Percentiles rank a stretch among this genome's conserved stretches.
phyloP scores from a whole-genome alignment of 2,888 invertebrate species.

The Ormyrus pomaceus region DNA sequence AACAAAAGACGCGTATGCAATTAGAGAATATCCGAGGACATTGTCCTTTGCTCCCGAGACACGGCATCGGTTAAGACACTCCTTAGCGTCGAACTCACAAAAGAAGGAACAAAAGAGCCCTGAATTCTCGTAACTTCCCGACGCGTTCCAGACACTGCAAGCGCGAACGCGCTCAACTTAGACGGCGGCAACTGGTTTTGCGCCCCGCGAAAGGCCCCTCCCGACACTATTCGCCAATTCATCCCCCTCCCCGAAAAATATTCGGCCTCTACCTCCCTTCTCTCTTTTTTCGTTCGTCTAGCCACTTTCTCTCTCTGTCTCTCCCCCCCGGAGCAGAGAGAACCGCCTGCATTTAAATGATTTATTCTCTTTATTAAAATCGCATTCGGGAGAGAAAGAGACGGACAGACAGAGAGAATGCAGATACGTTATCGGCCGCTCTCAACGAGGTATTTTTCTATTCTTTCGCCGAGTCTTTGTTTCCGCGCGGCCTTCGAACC shows the following conservation, averaged over 20 bases:
- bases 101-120: background rate
- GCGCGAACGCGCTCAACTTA: constrained; percentile 16
- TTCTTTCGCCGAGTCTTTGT: constrained; percentile 1
- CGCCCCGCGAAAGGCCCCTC: constrained; percentile 54
- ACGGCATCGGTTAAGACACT: background rate
- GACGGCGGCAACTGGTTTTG: constrained; percentile 58
- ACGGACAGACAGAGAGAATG: background rate
- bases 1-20: background rate
- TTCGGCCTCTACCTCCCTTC: constrained; percentile 7
- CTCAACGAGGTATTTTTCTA: background rate
- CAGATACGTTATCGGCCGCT: constrained; percentile 52
- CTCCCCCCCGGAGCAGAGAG: constrained; percentile 7
- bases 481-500: background rate
- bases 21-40: background rate
- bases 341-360: constrained; percentile 67
- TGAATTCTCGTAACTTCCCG: constrained; percentile 19
- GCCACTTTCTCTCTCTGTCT: background rate
- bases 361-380: constrained; percentile 73
- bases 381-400: constrained; percentile 62
- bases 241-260: constrained; percentile 32
- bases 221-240: constrained; percentile 47
- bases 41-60: background rate
- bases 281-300: constrained; percentile 7
- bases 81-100: background rate
- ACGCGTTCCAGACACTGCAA: background rate